Conservation (phyloP, 2,888 invertebrate genomes). For the Pemphredon lugubris region DNA sequence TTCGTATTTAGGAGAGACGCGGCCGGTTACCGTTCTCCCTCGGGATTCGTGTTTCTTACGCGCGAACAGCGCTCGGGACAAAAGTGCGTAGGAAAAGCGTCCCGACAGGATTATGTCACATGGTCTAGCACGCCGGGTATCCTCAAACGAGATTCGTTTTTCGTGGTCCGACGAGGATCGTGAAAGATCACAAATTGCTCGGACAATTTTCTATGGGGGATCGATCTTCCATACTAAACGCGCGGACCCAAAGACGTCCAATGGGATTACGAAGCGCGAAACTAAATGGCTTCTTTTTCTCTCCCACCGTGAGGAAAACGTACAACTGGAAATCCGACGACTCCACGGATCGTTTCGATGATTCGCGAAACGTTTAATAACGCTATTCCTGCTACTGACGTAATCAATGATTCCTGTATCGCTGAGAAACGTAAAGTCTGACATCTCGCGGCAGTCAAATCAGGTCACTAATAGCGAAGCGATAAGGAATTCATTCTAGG, state of each 20-base stretch:
- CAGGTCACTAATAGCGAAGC: neutral
- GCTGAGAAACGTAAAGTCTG: too few relatives aligned
- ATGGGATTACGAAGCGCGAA: conserved; percentile 61
- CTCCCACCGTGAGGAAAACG: too few relatives aligned
- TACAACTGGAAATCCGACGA: too few relatives aligned
- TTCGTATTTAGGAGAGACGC: conserved; percentile 53
- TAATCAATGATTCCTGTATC: too few relatives aligned
- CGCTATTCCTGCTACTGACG: too few relatives aligned
- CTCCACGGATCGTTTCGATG: too few relatives aligned
- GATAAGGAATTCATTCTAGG: neutral
- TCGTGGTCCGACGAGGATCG: conserved; percentile 65
- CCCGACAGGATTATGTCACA: conserved; percentile 77
- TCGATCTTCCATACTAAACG: conserved; percentile 61
- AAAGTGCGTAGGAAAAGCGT: conserved; percentile 50
- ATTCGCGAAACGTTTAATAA: too few relatives aligned
- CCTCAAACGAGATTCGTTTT: conserved; percentile 51
- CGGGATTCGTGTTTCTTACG: conserved; percentile 45
- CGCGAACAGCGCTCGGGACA: conserved; percentile 35
- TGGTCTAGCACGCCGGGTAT: conserved; percentile 73
- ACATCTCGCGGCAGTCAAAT: too few relatives aligned
- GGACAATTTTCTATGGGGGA: conserved; percentile 72
- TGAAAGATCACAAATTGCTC: conserved; percentile 78
- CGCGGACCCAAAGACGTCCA: conserved; percentile 46
- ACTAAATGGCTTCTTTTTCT: conserved; percentile 41
- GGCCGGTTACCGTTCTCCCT: conserved; percentile 34